phyloP scores from a whole-genome alignment of 2,113 vertebrate species.

The Gobio gobio region DNA sequence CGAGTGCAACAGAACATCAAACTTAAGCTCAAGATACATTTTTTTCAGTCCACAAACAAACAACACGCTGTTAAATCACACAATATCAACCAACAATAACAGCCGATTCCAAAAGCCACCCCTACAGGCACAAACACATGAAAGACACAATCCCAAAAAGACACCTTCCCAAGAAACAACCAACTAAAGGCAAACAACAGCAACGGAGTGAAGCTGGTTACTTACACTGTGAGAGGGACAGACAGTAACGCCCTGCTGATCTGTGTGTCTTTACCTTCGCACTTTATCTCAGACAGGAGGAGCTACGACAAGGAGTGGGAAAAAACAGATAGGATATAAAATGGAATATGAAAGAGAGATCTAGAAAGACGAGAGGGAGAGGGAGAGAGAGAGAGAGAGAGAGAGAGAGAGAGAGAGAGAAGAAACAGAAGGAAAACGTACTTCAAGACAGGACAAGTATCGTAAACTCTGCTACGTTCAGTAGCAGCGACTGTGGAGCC shows the following conservation, averaged over 20 bases:
- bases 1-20: neutral
- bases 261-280: constrained; percentile 17
- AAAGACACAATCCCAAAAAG: neutral
- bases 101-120: neutral
- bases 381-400: too few species aligned
- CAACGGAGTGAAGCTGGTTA: neutral
- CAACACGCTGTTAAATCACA: neutral
- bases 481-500: neutral
- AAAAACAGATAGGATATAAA: constrained; percentile 11
- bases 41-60: neutral
- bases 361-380: neutral
- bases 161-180: neutral
- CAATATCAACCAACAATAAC: neutral
- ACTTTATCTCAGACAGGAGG: constrained; percentile 34
- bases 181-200: neutral
- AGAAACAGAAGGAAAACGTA: constrained; percentile 17
- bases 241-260: constrained; percentile 14
- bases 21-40: neutral
- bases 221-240: constrained; percentile 24
- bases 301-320: constrained; percentile 45
- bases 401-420: neutral
- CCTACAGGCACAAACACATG: neutral
- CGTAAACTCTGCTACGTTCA: neutral
- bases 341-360: neutral
- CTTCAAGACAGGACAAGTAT: neutral